Conservation (phyloP, 2,113 vertebrate species). For the Cygnus atratus region DNA sequence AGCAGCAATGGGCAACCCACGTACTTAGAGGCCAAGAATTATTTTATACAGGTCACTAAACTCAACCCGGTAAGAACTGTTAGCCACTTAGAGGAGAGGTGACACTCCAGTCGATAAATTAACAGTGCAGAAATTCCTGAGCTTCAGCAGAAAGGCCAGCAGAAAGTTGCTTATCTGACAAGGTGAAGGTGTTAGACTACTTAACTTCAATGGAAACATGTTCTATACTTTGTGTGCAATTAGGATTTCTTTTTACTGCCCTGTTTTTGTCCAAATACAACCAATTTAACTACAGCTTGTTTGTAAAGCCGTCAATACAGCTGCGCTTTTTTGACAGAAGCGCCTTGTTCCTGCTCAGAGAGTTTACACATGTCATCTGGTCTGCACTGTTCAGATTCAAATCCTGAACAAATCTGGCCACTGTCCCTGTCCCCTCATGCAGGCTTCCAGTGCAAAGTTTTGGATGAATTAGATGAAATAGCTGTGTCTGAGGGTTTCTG, state of each 20-base stretch:
- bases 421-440: neutral
- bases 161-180: neutral
- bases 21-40: neutral
- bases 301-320: neutral
- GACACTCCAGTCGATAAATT: neutral
- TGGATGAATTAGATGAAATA: neutral
- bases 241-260: neutral
- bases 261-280: neutral
- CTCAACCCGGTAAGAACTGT: neutral
- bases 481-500: neutral
- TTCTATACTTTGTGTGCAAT: neutral
- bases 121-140: neutral
- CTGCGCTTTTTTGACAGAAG: neutral
- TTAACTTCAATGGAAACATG: neutral
- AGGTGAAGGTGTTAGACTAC: neutral
- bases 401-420: neutral
- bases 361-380: neutral
- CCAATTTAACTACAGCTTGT: neutral
- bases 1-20: neutral
- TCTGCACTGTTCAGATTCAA: neutral
- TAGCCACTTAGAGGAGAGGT: neutral
- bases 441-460: neutral
- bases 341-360: neutral
- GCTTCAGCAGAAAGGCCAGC: neutral
- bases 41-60: neutral